Evolutionary conservation across 2,888 invertebrate genomes (phyloP).

Genomic region (Muscina levida): DNA sequence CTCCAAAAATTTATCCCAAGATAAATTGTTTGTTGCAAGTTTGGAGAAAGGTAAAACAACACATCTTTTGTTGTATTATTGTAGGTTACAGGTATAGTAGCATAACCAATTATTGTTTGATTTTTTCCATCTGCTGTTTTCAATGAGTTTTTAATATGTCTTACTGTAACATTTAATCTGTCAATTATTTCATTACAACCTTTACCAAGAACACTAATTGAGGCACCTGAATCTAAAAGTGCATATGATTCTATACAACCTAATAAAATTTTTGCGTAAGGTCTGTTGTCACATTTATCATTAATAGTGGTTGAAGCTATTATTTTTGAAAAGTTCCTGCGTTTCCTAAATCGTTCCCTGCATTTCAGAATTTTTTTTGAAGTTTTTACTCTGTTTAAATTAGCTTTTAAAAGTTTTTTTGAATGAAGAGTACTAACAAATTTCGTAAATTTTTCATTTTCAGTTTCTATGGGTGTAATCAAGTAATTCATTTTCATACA

Average conservation of each 20-base stretch:
- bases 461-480: too few relatives aligned
- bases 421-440: too few relatives aligned
- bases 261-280: constrained; percentile 24
- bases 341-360: constrained; percentile 23
- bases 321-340: constrained; percentile 8
- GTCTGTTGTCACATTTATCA: not conserved
- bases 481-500: not conserved
- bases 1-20: too few relatives aligned
- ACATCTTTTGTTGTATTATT: constrained; percentile 1
- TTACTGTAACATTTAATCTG: not conserved
- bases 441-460: too few relatives aligned
- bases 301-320: constrained; percentile 16
- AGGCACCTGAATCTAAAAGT: constrained; percentile 33
- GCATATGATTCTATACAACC: not conserved
- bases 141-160: not conserved
- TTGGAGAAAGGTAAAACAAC: constrained; percentile 33
- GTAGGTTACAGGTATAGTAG: too few relatives aligned
- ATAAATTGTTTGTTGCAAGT: too few relatives aligned
- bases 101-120: constrained; percentile 22
- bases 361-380: too few relatives aligned
- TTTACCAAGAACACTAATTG: constrained; percentile 26
- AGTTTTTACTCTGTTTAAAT: too few relatives aligned
- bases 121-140: constrained; percentile 39
- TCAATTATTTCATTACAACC: not conserved
- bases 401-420: too few relatives aligned